Evolutionary conservation across 2,888 invertebrate genomes (phyloP).

Genomic region (Formica aserva): DNA sequence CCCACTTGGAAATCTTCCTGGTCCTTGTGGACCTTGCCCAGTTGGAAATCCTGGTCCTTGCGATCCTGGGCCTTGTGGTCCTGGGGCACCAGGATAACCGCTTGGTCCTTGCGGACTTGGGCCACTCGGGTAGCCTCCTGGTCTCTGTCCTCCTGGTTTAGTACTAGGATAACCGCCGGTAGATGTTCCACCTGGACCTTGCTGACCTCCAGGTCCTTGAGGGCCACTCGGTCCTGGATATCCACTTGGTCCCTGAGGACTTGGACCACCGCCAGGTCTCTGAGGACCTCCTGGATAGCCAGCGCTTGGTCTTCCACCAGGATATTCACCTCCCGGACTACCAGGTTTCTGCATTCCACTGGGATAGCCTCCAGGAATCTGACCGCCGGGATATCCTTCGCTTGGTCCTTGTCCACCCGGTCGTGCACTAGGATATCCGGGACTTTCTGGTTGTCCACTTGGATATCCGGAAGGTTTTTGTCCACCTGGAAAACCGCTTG

Average conservation of each 20-base stretch:
- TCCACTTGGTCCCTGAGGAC: conserved; percentile 59
- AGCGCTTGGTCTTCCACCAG: conserved; percentile 66
- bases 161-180: conserved; percentile 74
- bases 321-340: conserved; percentile 69
- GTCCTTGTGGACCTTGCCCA: conserved; percentile 61
- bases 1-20: conserved; percentile 51
- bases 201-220: conserved; percentile 61
- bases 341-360: conserved; percentile 77
- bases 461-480: conserved; percentile 73
- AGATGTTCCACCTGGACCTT: conserved; percentile 74
- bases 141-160: conserved; percentile 79
- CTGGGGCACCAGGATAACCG: conserved; percentile 64
- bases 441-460: conserved; percentile 67
- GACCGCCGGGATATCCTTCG: conserved; percentile 65
- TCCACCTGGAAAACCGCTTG: conserved; percentile 55
- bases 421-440: conserved; percentile 66
- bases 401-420: conserved; percentile 70
- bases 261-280: conserved; percentile 66
- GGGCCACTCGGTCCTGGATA: conserved; percentile 61
- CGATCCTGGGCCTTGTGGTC: conserved; percentile 63
- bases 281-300: conserved; percentile 68
- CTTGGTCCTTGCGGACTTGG: conserved; percentile 78
- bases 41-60: conserved; percentile 69
- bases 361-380: conserved; percentile 67
- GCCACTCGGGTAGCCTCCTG: conserved; percentile 74